Percentiles rank a stretch among this genome's conserved stretches.
These are phyloP conservation scores for Leptopilina boulardi DNA, from an alignment of 1,140 invertebrate species.

Conservation along the genomic window DNA sequence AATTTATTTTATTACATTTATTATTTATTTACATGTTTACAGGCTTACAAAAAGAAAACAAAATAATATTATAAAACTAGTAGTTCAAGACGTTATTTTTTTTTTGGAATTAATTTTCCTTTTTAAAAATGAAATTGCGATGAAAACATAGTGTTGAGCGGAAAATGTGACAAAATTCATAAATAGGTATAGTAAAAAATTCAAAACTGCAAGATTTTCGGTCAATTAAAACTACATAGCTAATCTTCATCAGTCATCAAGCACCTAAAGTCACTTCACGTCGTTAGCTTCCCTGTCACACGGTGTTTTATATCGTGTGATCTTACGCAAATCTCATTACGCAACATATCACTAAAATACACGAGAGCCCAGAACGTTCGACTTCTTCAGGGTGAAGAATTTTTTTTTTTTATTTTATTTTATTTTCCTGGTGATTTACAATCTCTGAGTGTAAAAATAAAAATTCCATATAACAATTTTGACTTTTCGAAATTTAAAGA, in stretches of 20 bases:
- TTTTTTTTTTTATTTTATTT: conserved; percentile 16
- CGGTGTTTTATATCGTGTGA: conserved; percentile 56
- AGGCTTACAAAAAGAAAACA: too few species aligned
- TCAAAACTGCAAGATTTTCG: too few species aligned
- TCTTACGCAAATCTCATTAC: conserved; percentile 69
- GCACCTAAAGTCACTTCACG: neutral
- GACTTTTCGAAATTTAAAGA: neutral
- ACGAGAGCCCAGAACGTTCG: conserved; percentile 49
- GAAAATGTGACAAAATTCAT: too few species aligned
- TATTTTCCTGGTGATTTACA: neutral
- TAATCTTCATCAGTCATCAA: neutral
- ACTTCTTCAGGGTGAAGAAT: conserved; percentile 10
- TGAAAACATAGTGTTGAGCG: too few species aligned
- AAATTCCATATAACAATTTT: neutral
- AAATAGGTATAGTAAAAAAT: too few species aligned
- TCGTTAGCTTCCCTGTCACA: conserved; percentile 47
- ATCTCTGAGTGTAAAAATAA: neutral
- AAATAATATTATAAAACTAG: too few species aligned
- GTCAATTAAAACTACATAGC: neutral
- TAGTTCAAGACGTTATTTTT: too few species aligned
- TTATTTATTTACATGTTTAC: too few species aligned
- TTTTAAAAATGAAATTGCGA: too few species aligned
- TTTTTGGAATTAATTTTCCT: too few species aligned
- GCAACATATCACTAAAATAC: conserved; percentile 70
- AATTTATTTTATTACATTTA: too few species aligned